Evolutionary conservation across 2,888 invertebrate species (phyloP).

Genomic region (Tetranychus piercei): DNA sequence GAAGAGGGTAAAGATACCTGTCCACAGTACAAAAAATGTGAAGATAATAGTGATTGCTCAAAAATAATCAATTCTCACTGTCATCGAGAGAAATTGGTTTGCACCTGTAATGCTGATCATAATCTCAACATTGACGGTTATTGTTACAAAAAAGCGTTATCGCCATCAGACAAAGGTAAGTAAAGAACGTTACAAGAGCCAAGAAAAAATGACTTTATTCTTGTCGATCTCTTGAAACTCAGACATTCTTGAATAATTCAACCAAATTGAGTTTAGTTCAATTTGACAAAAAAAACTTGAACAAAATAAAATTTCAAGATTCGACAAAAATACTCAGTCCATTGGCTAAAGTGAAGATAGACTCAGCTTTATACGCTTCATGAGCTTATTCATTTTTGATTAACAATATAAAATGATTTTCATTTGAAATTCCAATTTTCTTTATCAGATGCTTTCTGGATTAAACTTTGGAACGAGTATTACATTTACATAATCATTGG

Average conservation of each 20-base stretch:
- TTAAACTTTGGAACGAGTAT: not conserved
- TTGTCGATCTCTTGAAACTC: too few species aligned
- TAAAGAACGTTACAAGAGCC: not conserved
- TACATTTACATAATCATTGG: not conserved
- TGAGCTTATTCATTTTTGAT: too few species aligned
- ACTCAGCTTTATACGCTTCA: too few species aligned
- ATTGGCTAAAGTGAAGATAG: too few species aligned
- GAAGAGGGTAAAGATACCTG: not conserved
- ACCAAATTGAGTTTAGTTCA: too few species aligned
- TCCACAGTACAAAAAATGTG: not conserved
- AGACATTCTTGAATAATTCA: too few species aligned
- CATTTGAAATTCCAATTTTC: not conserved
- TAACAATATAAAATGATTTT: not conserved
- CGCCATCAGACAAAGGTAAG: slow-evolving; percentile 7
- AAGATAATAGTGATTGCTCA: not conserved
- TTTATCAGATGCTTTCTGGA: not conserved
- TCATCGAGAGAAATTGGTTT: not conserved
- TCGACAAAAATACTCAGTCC: too few species aligned
- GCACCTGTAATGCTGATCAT: not conserved
- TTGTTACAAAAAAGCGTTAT: not conserved
- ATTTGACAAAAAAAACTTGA: too few species aligned
- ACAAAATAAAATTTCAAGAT: too few species aligned
- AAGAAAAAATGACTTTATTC: too few species aligned
- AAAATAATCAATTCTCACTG: not conserved
- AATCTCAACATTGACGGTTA: not conserved